phyloP scores from a whole-genome alignment of 2,797 vertebrate species.

The Triplophysa bombifrons region DNA sequence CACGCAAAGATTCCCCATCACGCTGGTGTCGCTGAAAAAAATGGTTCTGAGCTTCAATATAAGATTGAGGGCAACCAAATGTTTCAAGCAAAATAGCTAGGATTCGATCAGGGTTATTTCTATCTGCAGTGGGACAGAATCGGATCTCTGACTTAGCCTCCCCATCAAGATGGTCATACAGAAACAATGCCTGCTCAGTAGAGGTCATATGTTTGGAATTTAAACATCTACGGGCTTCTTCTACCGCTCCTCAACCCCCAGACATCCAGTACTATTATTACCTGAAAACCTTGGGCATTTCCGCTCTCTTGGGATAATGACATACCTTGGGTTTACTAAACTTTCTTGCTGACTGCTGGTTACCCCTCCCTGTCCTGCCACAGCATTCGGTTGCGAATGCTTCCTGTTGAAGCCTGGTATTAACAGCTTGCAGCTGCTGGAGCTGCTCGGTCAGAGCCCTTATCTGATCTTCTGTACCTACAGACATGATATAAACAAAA shows the following conservation, averaged over 20 bases:
- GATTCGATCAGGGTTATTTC: constrained; percentile 5
- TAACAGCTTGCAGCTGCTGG: constrained; percentile 5
- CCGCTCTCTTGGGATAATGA: neutral
- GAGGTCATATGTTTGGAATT: neutral
- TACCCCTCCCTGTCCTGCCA: neutral
- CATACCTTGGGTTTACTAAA: neutral
- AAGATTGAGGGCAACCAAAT: too few relatives aligned
- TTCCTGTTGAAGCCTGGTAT: neutral
- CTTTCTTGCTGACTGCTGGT: too few relatives aligned
- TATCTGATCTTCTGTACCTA: neutral
- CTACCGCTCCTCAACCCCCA: constrained; percentile 6
- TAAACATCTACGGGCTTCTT: constrained; percentile 3
- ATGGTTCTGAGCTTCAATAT: too few relatives aligned
- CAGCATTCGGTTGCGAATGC: neutral
- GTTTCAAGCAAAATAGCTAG: neutral
- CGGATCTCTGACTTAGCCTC: constrained; percentile 5
- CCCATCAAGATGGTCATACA: constrained; percentile 16
- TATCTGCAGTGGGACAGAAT: neutral
- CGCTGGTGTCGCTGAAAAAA: too few relatives aligned
- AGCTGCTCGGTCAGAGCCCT: neutral
- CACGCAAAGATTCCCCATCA: too few relatives aligned
- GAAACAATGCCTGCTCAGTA: constrained; percentile 17
- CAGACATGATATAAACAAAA: neutral
- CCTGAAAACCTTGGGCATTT: constrained; percentile 11
- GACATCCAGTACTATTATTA: neutral